Base-by-base conservation (phyloP, 2,888 invertebrate species). In the Fabriciana adippe region DNA sequence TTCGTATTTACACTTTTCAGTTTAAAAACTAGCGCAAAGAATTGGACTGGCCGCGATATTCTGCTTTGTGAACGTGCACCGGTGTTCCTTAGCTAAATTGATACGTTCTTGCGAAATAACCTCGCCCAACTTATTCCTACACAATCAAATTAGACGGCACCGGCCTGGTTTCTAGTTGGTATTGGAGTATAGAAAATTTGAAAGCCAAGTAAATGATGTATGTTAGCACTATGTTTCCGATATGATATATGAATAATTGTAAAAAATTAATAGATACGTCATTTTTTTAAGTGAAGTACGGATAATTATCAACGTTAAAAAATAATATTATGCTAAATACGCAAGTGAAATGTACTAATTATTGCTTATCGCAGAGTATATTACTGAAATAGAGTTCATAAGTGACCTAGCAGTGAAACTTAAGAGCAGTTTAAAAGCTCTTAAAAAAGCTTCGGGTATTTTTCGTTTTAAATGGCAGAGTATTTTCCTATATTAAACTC, bases 21-120 rank as follows among this genome's bases (percentile, higher is more conserved):
- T 61, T 60, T 41, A 80, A 79, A 85, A 88, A 89, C 89, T 88
- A 89, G 88, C 89, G 87, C 86, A 83, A 79, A 74, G 80, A 81
- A 81, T 78, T 79, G 75, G 72, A 76, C 73, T 77, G 76, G 79
- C 82, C 85, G 82, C 86, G 84, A 87, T 88, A 84, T 88, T 81
- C 84, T 79, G 84, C 85, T 85, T 84, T 83, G 85, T 84, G 84
- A 73, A 74, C 82, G 83, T 71, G 74, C 72, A 72, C 71, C 73
- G 70, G 74, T 84, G 87, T 86, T 88, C 88, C 86, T 82, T 64
- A 63, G 85, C 86, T 86, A 87, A 88, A 90, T 87, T 87, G 88
- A 90, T 88, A 91, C 88, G 86, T 87, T 87, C 85, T 90, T 90
- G 89, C 89, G 88, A 90, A 90, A 90, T 84, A 88, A 85, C 88